A percentile compares a stretch with the other conserved stretches of the same genome.
These are phyloP conservation scores for Drusus annulatus DNA, from an alignment of 1,140 invertebrate genomes.

Conservation along the genomic window DNA sequence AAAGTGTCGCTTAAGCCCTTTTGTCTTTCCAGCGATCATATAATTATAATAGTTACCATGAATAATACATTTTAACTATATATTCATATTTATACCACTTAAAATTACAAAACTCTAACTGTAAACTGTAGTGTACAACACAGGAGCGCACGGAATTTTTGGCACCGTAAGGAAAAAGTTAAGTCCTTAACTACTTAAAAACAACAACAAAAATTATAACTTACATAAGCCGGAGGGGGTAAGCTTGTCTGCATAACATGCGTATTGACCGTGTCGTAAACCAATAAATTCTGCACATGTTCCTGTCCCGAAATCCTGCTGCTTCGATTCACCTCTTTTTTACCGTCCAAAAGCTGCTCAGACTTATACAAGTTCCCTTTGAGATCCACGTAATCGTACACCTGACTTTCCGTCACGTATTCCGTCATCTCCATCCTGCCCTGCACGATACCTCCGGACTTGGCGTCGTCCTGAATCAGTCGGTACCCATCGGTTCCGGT, in stretches of 20 bases:
- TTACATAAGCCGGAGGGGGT: conserved; percentile 53
- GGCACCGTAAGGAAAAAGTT: too few species aligned
- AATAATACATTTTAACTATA: too few species aligned
- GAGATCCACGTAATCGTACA: conserved; percentile 37
- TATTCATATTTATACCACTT: too few species aligned
- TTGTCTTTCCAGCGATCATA: too few species aligned
- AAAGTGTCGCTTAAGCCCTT: too few species aligned
- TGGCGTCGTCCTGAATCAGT: conserved; percentile 39
- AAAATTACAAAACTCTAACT: too few species aligned
- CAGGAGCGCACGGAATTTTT: too few species aligned
- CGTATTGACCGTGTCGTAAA: conserved; percentile 47
- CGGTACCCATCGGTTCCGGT: conserved; percentile 47
- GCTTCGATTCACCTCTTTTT: neutral
- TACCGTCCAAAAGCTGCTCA: conserved; percentile 6
- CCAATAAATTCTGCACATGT: conserved; percentile 7
- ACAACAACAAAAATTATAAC: neutral
- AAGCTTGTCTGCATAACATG: conserved; percentile 19
- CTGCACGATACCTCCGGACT: neutral
- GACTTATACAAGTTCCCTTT: conserved; percentile 29
- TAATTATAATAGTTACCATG: too few species aligned
- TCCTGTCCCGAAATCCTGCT: neutral
- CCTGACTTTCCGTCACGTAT: conserved; percentile 18
- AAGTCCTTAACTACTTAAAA: too few species aligned
- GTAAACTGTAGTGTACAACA: too few species aligned
- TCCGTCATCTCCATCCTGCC: conserved; percentile 14